Base-by-base conservation (phyloP, 2,113 vertebrate genomes). In the Eulemur macaco region DNA sequence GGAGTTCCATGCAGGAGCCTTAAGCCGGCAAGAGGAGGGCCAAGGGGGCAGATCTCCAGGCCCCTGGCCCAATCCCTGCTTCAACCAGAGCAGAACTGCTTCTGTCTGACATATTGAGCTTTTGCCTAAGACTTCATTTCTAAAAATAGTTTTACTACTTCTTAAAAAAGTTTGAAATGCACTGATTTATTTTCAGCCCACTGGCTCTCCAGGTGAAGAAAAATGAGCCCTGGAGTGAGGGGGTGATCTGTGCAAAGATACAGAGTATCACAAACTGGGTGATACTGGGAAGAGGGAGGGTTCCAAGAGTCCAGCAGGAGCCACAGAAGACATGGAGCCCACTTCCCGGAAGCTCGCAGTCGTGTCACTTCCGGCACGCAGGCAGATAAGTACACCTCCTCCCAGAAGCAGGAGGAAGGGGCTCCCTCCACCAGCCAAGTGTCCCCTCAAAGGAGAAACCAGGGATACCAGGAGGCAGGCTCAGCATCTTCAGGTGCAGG, bases 71-170 rank as follows among this genome's bases (percentile, higher is more conserved):
- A 45, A 50, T 18, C 3, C n/a, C 31, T 23, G 37, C 58, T 66
- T 76, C 27, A 18, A 31, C 29, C 11, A 25, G 17, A 83, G 23
- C 27, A 89, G 83, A 83, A 42, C 39, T 45, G n/a, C 17, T 47
- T 15, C 52, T 50, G 42, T 64, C 31, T 78, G 8, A 82, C 5
- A n/a, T 56, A 39, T 20, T 52, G 47, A 63, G 0, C 8, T 93
- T 89, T 58, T 93, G 76, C 27, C 45, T 66, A 86, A 89, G 20
- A 96, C 64, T 88, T 89, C 39, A 23, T 66, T 84, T 92, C 83
- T 89, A 77, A 69, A 81, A 54, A 58, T 76, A n/a, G 29, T 52
- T 92, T 94, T 14, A 42, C 42, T 74, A 6, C 69, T 63, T 29
- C 29, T 63, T 63, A 5, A 45, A 58, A 78, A 78, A 86, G 17